A percentile compares a stretch with the other conserved stretches of the same genome.
These are phyloP conservation scores for Semotilus atromaculatus DNA, from an alignment of 2,797 vertebrate species.

Conservation along the genomic window DNA sequence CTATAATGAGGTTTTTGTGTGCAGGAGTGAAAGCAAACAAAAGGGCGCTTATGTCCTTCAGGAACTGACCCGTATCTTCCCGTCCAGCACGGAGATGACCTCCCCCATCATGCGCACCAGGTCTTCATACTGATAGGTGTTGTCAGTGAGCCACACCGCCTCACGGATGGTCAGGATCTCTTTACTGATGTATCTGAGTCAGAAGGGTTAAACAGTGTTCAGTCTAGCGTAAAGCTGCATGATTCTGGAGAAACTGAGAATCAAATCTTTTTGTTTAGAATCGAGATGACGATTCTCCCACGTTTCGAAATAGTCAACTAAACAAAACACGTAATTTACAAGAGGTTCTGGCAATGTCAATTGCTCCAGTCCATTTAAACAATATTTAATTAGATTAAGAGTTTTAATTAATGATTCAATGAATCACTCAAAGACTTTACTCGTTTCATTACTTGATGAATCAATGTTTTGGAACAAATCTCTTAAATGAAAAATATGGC, in stretches of 20 bases:
- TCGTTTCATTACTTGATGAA: no score
- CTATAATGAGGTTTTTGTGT: conserved; percentile 10
- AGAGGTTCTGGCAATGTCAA: background rate
- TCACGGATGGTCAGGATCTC: conserved; percentile 97
- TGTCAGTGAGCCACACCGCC: conserved; percentile 98
- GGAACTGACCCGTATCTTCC: conserved; percentile 88
- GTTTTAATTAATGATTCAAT: background rate
- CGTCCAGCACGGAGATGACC: conserved; percentile 90
- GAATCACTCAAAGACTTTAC: background rate
- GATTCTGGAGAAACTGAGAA: background rate
- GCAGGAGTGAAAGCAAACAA: background rate
- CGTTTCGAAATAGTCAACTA: background rate
- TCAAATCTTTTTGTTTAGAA: background rate
- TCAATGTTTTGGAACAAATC: no score
- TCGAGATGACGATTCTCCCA: background rate
- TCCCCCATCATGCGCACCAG: conserved; percentile 99
- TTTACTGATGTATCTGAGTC: conserved; percentile 88
- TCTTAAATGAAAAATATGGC: no score
- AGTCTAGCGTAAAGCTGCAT: background rate
- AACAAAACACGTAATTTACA: background rate
- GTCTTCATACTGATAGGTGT: conserved; percentile 98
- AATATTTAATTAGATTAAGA: background rate
- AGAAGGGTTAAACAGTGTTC: background rate
- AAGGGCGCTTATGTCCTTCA: background rate
- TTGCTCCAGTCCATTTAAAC: background rate